phyloP scores from a whole-genome alignment of 2,797 vertebrate genomes.

The Borostomias antarcticus region DNA sequence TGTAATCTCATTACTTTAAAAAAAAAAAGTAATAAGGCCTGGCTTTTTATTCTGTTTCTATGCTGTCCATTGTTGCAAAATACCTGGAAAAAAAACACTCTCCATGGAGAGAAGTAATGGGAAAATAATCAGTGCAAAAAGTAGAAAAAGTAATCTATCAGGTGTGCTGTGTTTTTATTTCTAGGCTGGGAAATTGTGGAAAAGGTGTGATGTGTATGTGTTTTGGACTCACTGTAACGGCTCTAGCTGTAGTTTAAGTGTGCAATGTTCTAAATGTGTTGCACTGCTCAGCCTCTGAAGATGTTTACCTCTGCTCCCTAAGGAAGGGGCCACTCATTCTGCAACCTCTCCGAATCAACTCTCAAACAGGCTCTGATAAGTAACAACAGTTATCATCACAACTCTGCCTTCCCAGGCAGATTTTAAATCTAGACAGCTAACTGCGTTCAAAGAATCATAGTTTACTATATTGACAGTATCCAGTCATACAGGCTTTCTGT shows the following conservation, averaged over 20 bases:
- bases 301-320: conserved; percentile 18
- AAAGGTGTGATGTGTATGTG: conserved; percentile 49
- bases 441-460: conserved; percentile 7
- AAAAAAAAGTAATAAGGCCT: conserved; percentile 11
- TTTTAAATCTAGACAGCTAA: not conserved
- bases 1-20: conserved; percentile 33
- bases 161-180: conserved; percentile 39
- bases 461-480: not conserved
- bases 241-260: conserved; percentile 55
- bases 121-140: conserved; percentile 11
- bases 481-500: conserved; percentile 11
- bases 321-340: not conserved
- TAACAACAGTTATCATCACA: conserved; percentile 34
- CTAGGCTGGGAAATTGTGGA: conserved; percentile 30
- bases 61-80: conserved; percentile 35
- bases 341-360: not conserved
- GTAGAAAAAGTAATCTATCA: not conserved
- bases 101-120: conserved; percentile 2
- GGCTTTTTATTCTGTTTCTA: conserved; percentile 41
- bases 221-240: conserved; percentile 57
- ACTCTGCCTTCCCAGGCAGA: conserved; percentile 48
- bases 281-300: conserved; percentile 42
- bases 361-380: conserved; percentile 18
- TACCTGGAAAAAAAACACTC: conserved; percentile 25
- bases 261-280: conserved; percentile 42